Base-by-base conservation (phyloP, 1,140 invertebrate species). In the Drosophila rhopaloa region DNA sequence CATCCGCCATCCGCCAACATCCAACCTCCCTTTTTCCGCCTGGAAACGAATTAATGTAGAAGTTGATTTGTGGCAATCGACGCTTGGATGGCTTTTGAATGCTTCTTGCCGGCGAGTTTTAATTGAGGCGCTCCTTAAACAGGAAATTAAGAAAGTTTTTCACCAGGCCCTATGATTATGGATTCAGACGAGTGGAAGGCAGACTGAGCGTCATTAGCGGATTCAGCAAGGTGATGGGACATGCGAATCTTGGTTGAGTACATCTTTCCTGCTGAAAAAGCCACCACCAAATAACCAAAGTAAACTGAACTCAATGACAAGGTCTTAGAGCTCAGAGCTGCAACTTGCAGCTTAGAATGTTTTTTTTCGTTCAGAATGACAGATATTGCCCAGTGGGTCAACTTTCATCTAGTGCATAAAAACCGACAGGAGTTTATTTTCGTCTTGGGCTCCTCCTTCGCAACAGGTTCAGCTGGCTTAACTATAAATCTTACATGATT, bases 11-110 rank as follows among this genome's bases (percentile, higher is more conserved):
- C 44, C 19, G 14, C 56, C 35, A 54, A 24, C 32, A 32, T 14
- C 19, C 29, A 32, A 16, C 8, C 13, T 14, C 2, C 27, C 7
- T 14, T 37, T 16, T 11, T 2, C 47, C 67, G 50, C 46, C 14
- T 50, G 38, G 51, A 72, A 86, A 81, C 65, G 76, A 86, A 83
- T 89, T 88, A 83, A 89, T 88, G 80, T 77, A 76, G 62, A 88
- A 88, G 79, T 88, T 88, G 83, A 89, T 88, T 89, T 88, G 80
- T 88, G 71, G 84, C 83, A 79, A 88, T 83, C 81, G 84, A 83
- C 72, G 83, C 71, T 74, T 83, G 62, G 76, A 32, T 86, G 83
- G 51, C 58, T 80, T 61, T 59, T 57, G 63, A 57, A 58, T 53
- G 63, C 58, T 74, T 82, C 61, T 79, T 75, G 57, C 41, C 76